Evolutionary conservation across 2,113 vertebrate species (phyloP).

Genomic region (Marmota flaviventris): DNA sequence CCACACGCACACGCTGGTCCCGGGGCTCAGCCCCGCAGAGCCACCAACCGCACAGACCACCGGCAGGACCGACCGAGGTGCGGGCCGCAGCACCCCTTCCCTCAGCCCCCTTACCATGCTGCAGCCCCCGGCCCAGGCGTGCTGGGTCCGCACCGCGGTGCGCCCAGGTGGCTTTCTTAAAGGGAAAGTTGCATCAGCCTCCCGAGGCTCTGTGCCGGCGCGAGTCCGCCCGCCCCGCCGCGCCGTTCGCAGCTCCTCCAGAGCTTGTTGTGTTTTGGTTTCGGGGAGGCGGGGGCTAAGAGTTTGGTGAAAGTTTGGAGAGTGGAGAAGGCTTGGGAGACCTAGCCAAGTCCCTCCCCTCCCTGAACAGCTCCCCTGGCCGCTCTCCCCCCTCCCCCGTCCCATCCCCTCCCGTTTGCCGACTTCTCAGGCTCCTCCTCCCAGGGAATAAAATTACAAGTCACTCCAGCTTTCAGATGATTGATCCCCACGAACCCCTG

Average conservation of each 20-base stretch:
- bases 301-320: conserved; percentile 85
- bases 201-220: conserved; percentile 63
- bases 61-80: not conserved
- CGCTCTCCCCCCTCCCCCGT: not conserved
- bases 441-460: conserved; percentile 83
- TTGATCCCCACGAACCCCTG: conserved; percentile 67
- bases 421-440: conserved; percentile 82
- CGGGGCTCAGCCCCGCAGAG: conserved; percentile 44
- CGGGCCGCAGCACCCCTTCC: not conserved
- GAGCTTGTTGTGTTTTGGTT: conserved; percentile 83
- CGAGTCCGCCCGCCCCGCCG: conserved; percentile 73
- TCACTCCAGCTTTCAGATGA: conserved; percentile 71
- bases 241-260: conserved; percentile 53
- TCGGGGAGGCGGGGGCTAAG: conserved; percentile 80
- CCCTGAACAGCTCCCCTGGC: conserved; percentile 66
- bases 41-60: not conserved
- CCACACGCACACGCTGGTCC: not conserved
- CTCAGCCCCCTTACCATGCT: conserved; percentile 76
- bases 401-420: conserved; percentile 65
- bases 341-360: conserved; percentile 83
- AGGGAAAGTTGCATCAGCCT: conserved; percentile 85
- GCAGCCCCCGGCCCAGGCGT: conserved; percentile 79
- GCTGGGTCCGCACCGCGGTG: conserved; percentile 75
- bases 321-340: conserved; percentile 76
- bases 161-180: conserved; percentile 85